Conservation (phyloP, 2,888 invertebrate genomes). For the Acrobasis suavella region DNA sequence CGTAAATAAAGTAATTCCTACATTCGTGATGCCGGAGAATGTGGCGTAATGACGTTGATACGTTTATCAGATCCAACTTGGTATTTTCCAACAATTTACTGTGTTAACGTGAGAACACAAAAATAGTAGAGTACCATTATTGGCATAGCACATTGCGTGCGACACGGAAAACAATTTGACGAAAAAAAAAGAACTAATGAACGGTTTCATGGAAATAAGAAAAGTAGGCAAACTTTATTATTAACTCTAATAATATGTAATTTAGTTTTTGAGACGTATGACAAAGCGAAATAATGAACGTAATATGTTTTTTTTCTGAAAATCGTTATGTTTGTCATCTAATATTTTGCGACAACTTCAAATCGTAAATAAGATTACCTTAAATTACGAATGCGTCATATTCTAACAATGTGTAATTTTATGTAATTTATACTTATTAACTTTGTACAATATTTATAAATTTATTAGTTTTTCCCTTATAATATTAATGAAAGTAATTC, state of each 20-base stretch:
- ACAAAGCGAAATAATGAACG: constrained; percentile 13
- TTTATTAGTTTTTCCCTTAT: too few relatives aligned
- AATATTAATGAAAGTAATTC: too few relatives aligned
- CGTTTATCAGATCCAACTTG: constrained; percentile 40
- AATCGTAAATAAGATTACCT: neutral
- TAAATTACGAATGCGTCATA: constrained; percentile 1
- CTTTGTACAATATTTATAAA: too few relatives aligned
- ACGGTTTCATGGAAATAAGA: constrained; percentile 45
- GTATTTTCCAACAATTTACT: constrained; percentile 34
- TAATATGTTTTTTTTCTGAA: constrained; percentile 5
- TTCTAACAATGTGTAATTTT: neutral
- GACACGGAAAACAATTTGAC: constrained; percentile 48
- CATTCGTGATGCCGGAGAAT: constrained; percentile 48
- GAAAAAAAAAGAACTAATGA: constrained; percentile 44
- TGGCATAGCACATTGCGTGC: constrained; percentile 57
- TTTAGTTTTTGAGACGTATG: constrained; percentile 17
- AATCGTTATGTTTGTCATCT: neutral
- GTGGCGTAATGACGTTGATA: constrained; percentile 46
- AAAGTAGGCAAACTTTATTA: constrained; percentile 42
- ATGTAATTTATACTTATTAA: too few relatives aligned
- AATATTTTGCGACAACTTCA: neutral
- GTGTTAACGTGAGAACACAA: constrained; percentile 54
- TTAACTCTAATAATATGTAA: constrained; percentile 24
- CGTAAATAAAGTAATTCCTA: constrained; percentile 56
- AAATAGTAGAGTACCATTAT: constrained; percentile 47